Conservation (phyloP, 2,888 invertebrate species). For the Spodoptera picta region DNA sequence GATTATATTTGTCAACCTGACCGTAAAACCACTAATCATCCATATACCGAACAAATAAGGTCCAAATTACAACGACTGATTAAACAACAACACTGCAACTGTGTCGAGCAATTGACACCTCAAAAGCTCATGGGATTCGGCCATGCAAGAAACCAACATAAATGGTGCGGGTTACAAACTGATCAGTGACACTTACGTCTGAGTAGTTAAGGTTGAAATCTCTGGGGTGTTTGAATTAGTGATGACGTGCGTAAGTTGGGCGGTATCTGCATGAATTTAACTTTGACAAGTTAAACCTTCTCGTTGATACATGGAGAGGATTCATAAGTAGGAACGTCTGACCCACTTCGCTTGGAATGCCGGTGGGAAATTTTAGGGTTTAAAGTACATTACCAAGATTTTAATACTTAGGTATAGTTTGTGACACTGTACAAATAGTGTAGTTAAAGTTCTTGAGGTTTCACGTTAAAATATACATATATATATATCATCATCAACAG, state of each 20-base stretch:
- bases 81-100: constrained; percentile 57
- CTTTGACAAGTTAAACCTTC: constrained; percentile 69
- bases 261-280: constrained; percentile 65
- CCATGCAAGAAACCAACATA: constrained; percentile 56
- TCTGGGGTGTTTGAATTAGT: constrained; percentile 18
- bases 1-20: constrained; percentile 49
- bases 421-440: background rate
- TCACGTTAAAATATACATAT: too few relatives aligned
- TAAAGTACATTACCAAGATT: constrained; percentile 22
- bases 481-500: too few relatives aligned
- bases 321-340: constrained; percentile 59
- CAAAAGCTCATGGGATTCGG: constrained; percentile 67
- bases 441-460: too few relatives aligned
- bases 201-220: constrained; percentile 31
- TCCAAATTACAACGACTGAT: constrained; percentile 44
- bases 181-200: constrained; percentile 10
- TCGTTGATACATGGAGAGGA: constrained; percentile 65
- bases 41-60: constrained; percentile 42
- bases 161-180: constrained; percentile 25
- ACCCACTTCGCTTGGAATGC: constrained; percentile 64
- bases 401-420: constrained; percentile 8
- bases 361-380: constrained; percentile 61
- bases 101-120: constrained; percentile 74
- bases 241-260: constrained; percentile 23
- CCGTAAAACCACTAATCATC: constrained; percentile 22